Conservation (phyloP, 2,888 invertebrate genomes). For the Troides oblongomaculatus region DNA sequence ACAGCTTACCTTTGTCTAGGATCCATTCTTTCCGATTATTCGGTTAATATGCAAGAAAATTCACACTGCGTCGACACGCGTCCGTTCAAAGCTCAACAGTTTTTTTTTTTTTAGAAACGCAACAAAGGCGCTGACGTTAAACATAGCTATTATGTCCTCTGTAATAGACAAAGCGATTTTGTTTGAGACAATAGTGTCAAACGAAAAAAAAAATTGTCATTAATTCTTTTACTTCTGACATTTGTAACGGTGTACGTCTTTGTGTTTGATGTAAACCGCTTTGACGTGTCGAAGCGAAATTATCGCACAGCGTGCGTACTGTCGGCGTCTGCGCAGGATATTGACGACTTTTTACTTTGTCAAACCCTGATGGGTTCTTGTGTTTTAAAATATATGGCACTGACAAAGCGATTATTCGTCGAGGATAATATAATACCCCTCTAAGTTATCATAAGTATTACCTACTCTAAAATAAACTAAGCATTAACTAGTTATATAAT, state of each 20-base stretch:
- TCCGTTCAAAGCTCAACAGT: slow-evolving; percentile 56
- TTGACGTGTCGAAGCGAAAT: slow-evolving; percentile 64
- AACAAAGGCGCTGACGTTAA: slow-evolving; percentile 75
- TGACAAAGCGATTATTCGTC: not conserved
- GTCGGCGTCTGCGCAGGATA: slow-evolving; percentile 37
- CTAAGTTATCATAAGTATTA: no score
- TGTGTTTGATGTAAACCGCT: slow-evolving; percentile 50
- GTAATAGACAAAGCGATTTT: slow-evolving; percentile 75
- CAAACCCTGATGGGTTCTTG: not conserved
- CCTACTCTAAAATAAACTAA: no score
- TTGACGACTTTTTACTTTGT: slow-evolving; percentile 32
- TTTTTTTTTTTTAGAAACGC: slow-evolving; percentile 55
- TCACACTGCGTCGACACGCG: slow-evolving; percentile 67
- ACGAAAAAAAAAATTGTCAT: slow-evolving; percentile 73
- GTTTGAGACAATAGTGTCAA: slow-evolving; percentile 67
- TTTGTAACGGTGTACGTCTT: slow-evolving; percentile 71
- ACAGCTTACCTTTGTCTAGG: slow-evolving; percentile 37
- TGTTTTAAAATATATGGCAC: not conserved
- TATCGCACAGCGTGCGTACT: slow-evolving; percentile 64
- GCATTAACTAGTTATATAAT: no score
- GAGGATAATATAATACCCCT: no score
- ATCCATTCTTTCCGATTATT: slow-evolving; percentile 47
- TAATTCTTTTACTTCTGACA: slow-evolving; percentile 75
- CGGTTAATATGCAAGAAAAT: slow-evolving; percentile 68
- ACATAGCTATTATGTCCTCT: slow-evolving; percentile 74